These are phyloP conservation scores for Amphilophus citrinellus DNA, from an alignment of 2,113 vertebrate species.

Conservation along the genomic window DNA sequence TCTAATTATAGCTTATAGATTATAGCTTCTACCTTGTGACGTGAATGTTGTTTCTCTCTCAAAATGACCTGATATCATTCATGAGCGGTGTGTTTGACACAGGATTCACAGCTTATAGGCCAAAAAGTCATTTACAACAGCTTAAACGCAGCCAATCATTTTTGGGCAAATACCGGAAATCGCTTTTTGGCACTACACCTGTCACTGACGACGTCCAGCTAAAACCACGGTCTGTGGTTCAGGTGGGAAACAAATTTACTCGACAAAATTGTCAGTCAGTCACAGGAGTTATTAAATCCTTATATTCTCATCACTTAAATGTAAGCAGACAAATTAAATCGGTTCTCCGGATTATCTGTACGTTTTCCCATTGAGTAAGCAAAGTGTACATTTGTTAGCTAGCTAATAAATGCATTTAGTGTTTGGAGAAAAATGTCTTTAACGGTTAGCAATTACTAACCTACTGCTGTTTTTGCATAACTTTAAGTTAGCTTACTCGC, in stretches of 20 bases:
- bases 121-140: too few species aligned
- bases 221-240: fast-evolving
- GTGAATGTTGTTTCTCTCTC: too few species aligned
- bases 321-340: not conserved
- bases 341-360: not conserved
- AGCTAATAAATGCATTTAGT: not conserved
- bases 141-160: too few species aligned
- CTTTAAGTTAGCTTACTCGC: fast-evolving
- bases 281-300: not conserved
- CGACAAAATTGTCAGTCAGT: not conserved
- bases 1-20: too few species aligned
- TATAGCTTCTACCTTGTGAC: too few species aligned
- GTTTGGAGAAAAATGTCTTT: not conserved
- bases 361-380: not conserved
- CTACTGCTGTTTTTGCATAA: not conserved
- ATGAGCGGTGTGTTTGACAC: too few species aligned
- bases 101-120: too few species aligned
- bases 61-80: too few species aligned
- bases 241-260: not conserved
- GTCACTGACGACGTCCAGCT: too few species aligned
- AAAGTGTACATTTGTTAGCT: conserved; percentile 19
- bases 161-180: too few species aligned
- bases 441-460: not conserved
- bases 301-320: not conserved
- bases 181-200: too few species aligned